Base-by-base conservation (phyloP, 2,797 vertebrate genomes). In the Pseudochirops corinnae region DNA sequence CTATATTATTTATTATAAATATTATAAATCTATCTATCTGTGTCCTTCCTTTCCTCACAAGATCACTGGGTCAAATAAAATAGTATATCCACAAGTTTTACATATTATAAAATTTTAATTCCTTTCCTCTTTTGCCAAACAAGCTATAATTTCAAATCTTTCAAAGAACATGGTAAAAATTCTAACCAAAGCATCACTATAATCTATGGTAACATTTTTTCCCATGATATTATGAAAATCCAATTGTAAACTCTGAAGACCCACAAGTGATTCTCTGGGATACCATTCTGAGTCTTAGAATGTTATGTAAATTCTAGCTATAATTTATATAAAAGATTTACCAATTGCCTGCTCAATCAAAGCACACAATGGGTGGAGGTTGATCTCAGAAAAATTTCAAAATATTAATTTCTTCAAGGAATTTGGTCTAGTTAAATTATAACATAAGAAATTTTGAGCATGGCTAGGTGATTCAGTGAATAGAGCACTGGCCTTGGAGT, bases 111-210 rank as follows among this genome's bases (percentile, higher is more conserved):
- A 46, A 26, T 46, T 46, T 87, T 87, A 87, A 87, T 26, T 87
- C 21, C 21, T 50, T 87, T 87, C 21, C 24, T 50, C 39, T 46
- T 87, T 87, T 87, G 74, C 53, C 53, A 10, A 55, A 1, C 53
- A 55, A 55, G 10, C 31, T 39, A 18, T 52, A 4, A 0, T 92
- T 92, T 67, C 24, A 82, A 91, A 93, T 92, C 90, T 18, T 33
- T 92, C 5, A 31, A 67, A 96, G 96, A 93, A 56, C 56, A 46
- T 56, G 55, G 90, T 94, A 39, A 93, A 67, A 39, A 67, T 82
- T 90, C 92, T 92, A 90, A 94, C 9, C 52, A 53, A 55, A 94
- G 24, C 56, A 96, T 55, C 91, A 58, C 91, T 31, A 33, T 7
- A 16, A 55, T 91, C 82, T 53, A 31, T 31, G n/a, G n/a, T 46